Conservation (phyloP, 2,888 invertebrate genomes). For the Meandrusa payeni region DNA sequence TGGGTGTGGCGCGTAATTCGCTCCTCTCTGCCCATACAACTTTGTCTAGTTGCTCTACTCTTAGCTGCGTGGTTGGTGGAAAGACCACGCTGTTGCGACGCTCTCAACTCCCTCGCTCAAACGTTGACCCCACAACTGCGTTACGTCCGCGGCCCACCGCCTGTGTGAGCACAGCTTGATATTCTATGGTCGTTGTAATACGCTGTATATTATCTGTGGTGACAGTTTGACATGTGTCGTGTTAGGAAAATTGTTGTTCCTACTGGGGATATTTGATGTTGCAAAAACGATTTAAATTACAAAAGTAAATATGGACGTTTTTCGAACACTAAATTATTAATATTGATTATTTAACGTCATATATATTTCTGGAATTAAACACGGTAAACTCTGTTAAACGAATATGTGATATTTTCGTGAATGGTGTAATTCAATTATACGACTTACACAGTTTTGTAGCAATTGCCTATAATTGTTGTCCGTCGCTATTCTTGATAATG, state of each 20-base stretch:
- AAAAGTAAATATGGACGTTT: too few relatives aligned
- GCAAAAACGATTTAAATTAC: too few relatives aligned
- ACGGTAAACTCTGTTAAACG: too few relatives aligned
- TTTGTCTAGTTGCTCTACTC: conserved; percentile 86
- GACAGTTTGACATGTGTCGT: conserved; percentile 14
- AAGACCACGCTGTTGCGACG: conserved; percentile 89
- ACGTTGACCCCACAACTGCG: conserved; percentile 90
- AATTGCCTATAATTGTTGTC: too few relatives aligned
- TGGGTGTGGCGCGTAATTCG: conserved; percentile 89
- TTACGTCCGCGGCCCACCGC: conserved; percentile 91
- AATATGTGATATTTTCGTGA: too few relatives aligned
- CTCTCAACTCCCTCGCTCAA: conserved; percentile 87
- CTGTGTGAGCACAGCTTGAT: conserved; percentile 62
- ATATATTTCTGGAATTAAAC: too few relatives aligned
- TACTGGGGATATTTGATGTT: too few relatives aligned
- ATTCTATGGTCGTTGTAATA: conserved; percentile 5
- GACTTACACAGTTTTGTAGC: too few relatives aligned
- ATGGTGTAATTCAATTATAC: too few relatives aligned
- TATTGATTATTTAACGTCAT: too few relatives aligned
- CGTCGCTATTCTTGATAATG: too few relatives aligned
- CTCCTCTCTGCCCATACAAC: conserved; percentile 88
- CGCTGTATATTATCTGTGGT: conserved; percentile 3
- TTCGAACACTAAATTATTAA: too few relatives aligned
- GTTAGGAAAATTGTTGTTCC: background rate
- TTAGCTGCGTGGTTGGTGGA: conserved; percentile 88